Conservation (phyloP, 2,888 invertebrate species). For the Emmelina monodactyla region DNA sequence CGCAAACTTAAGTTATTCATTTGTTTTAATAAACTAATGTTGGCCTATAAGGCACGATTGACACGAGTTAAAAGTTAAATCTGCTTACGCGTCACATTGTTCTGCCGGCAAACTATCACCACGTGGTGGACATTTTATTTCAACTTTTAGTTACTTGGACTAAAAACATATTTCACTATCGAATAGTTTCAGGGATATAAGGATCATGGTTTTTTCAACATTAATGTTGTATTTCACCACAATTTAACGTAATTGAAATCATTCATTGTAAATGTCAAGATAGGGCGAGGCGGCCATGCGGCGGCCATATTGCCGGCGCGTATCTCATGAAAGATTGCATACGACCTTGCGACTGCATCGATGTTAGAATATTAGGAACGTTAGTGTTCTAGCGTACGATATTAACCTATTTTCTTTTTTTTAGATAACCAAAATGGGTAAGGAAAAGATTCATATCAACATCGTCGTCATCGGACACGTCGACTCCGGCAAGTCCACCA, state of each 20-base stretch:
- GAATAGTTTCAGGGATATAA: no score
- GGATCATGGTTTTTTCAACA: background rate
- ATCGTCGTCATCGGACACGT: slow-evolving; percentile 99
- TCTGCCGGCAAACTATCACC: slow-evolving; percentile 47
- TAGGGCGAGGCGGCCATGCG: slow-evolving; percentile 66
- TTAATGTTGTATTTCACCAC: slow-evolving; percentile 13
- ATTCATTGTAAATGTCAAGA: slow-evolving; percentile 62
- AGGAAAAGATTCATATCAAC: slow-evolving; percentile 99
- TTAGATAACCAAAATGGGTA: slow-evolving; percentile 82
- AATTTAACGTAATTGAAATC: slow-evolving; percentile 61
- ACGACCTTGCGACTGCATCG: slow-evolving; percentile 38
- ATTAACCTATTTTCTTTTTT: slow-evolving; percentile 30
- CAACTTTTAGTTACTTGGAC: background rate
- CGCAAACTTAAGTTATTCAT: no score
- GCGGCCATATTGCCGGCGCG: slow-evolving; percentile 62
- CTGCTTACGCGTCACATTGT: slow-evolving; percentile 60
- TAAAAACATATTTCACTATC: no score
- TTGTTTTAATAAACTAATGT: no score
- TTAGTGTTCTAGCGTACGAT: slow-evolving; percentile 11
- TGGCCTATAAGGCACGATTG: no score
- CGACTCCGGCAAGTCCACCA: slow-evolving; percentile 99
- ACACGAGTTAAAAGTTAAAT: background rate
- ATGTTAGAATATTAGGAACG: slow-evolving; percentile 26
- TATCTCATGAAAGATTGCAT: slow-evolving; percentile 7
- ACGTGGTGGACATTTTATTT: slow-evolving; percentile 47